Evolutionary conservation across 2,888 invertebrate species (phyloP), one percentile per base, ranked within the genome.

Genomic region (Emmelina monodactyla): DNA sequence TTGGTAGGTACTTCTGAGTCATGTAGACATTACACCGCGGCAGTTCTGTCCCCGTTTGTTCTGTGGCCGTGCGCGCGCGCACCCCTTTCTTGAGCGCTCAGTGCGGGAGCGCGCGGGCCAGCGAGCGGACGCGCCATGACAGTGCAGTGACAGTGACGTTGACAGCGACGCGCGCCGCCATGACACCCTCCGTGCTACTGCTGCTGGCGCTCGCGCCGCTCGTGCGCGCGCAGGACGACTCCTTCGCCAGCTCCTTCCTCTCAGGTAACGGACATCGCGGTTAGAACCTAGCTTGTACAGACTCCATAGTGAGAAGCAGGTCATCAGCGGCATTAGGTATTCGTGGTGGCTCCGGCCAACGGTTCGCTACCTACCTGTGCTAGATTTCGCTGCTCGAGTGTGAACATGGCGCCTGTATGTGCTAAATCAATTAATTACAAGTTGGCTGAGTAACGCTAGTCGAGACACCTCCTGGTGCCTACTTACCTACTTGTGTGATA

Each of bases 201-300:
- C 47, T 67, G 36, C 48, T 62, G 37, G 51, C 54, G 42, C 35
- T 50, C 12, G 39, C 55, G 31, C 51, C 60, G 30, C 52, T 50
- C 14, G 42, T 57, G 44, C 46, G 49, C 41, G 62, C 70, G 42
- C 83, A 88, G 72, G 90, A 90, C 61, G 92, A 91, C 50, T 91
- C 91, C 33, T 82, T 92, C 58, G 89, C 91, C 42, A 88, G 90
- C 55, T 90, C 90, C 56, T 89, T 92, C 65, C 79, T 92, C 37
- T 90, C 91, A 70, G 91, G 91, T 91, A 80, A 76, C 72, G 50
- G 37, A 38, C 43, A 40, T 48, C 44, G 39, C 42, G 31, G 28
- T 41, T 37, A 31, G 28, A 32, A 41, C 35, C 44, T 45, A 35
- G 43, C 43, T 47, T 38, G n/a, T n/a, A 10, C 25, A 25, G 9